Evolutionary conservation across 2,113 vertebrate genomes (phyloP).

Genomic region (Orycteropus afer): DNA sequence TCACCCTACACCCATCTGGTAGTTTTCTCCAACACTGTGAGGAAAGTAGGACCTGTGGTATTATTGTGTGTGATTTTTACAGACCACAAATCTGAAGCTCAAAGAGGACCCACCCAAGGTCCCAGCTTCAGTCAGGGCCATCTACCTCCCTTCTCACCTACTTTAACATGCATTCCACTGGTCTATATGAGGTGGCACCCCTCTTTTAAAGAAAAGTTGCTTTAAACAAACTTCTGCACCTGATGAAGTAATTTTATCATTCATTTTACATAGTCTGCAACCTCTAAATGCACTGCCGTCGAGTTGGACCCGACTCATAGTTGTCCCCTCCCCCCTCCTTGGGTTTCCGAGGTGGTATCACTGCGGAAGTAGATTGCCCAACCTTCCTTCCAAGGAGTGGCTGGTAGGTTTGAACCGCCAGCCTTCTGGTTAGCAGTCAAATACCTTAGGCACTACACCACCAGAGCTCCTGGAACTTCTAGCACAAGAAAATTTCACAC

Average conservation of each 20-base stretch:
- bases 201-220: conserved; percentile 10
- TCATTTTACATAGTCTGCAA: background rate
- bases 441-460: too few relatives aligned
- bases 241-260: background rate
- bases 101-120: background rate
- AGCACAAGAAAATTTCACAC: accelerated
- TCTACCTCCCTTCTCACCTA: background rate
- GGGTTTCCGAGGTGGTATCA: too few relatives aligned
- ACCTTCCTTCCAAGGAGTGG: too few relatives aligned
- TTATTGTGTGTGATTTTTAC: background rate
- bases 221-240: background rate
- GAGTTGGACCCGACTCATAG: too few relatives aligned
- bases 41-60: background rate
- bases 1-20: background rate
- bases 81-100: conserved; percentile 24
- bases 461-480: too few relatives aligned
- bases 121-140: background rate
- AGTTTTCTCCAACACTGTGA: background rate
- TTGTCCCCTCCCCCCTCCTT: too few relatives aligned
- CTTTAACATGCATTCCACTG: background rate
- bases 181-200: background rate
- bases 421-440: too few relatives aligned
- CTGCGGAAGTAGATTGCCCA: too few relatives aligned
- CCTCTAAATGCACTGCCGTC: too few relatives aligned
- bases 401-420: too few relatives aligned